Conservation (phyloP, 2,113 vertebrate species). For the Crotalus horridus region DNA sequence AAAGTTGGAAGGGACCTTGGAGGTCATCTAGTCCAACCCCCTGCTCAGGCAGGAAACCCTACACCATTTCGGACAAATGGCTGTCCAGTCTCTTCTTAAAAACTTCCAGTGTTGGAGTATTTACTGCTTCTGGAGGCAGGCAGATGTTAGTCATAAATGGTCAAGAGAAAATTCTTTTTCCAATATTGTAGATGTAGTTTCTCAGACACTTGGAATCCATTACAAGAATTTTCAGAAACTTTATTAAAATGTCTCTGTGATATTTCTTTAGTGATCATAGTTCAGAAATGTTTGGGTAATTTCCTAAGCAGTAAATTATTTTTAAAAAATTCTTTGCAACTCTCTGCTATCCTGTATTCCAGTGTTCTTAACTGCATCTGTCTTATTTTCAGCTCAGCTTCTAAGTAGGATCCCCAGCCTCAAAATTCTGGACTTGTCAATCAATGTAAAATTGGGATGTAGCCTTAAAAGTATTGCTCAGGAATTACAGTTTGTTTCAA, state of each 20-base stretch:
- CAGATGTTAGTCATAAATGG: neutral
- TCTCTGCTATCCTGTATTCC: neutral
- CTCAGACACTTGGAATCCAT: neutral
- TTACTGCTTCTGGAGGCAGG: no score
- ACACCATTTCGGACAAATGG: no score
- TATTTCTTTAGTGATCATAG: neutral
- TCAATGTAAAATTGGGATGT: slow-evolving; percentile 72
- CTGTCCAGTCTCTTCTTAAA: no score
- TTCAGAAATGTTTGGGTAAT: neutral
- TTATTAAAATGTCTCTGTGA: neutral
- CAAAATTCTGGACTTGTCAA: slow-evolving; percentile 80
- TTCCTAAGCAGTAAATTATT: neutral
- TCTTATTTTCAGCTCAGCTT: slow-evolving; percentile 64
- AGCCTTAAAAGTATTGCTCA: slow-evolving; percentile 68
- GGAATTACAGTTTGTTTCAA: slow-evolving; percentile 65
- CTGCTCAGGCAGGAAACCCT: no score
- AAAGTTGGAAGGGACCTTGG: no score
- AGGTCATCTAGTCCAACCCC: no score
- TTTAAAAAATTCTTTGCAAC: neutral
- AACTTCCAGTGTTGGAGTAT: no score
- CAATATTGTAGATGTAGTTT: neutral
- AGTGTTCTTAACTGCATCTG: slow-evolving; percentile 17
- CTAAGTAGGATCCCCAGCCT: slow-evolving; percentile 67
- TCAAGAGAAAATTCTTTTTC: neutral
- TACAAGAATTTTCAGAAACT: neutral